Base-by-base conservation (phyloP, 2,888 invertebrate species). In the Cryptocephalus moraei region DNA sequence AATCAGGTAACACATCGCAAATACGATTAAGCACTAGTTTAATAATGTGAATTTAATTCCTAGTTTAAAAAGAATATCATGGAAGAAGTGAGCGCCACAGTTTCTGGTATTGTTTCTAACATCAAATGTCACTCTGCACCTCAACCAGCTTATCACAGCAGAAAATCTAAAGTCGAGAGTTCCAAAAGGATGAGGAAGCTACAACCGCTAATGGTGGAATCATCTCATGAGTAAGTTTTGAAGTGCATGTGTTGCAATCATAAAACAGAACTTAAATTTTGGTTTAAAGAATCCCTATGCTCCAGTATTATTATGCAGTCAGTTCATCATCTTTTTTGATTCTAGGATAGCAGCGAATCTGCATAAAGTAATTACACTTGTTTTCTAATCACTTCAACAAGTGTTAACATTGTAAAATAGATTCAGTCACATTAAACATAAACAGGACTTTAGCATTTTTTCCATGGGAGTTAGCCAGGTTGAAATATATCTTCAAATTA, bases 21-120 rank as follows among this genome's bases (percentile, higher is more conserved):
- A 36, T n/a, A 36, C 6, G 12, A 36, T 36, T 11, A 12, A 36
- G 6, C 34, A 9, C n/a, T 12, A 12, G 4, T 6, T 36, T 6
- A 4, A 4, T 36, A 6, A 36, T 36, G 36, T 36, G 6, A 12
- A 36, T 36, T 36, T 42, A 38, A 47, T 49, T 59, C 62, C 33
- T 48, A 69, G 69, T 65, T 67, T 42, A 68, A 67, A 52, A 57
- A 62, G 50, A 65, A 65, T 13, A 53, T 68, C 12, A 52, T 63
- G 6, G 58, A 65, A 32, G 67, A 68, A 48, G 52, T 69, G n/a
- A 59, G 63, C 13, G 49, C 56, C 22, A 54, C 61, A 32, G 55
- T 67, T 10, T 52, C 62, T 2, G 49, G 49, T n/a, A 49, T 56
- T 38, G 47, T 58, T 12, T 50, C 60, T 1, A 52, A 48, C 42